Evolutionary conservation across 2,113 vertebrate genomes (phyloP), one percentile per base, ranked within the genome.

Genomic region (Serinus canaria): DNA sequence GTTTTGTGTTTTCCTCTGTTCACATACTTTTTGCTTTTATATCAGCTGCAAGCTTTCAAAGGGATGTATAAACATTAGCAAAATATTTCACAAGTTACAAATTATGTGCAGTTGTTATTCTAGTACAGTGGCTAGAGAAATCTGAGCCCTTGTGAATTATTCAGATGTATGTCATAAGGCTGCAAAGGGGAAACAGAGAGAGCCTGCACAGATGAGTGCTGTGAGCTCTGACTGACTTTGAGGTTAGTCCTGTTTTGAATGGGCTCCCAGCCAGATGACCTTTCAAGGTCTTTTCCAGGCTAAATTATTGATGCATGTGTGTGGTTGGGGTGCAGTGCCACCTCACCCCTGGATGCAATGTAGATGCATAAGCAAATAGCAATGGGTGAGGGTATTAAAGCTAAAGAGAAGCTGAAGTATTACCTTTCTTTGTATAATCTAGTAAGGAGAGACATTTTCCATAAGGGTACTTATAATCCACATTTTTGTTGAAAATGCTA

Each of bases 61-160:
- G 53, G 49, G 27, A 16, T 60, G 7, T 59, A 22, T 27, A 58
- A 74, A 70, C 39, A 83, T 74, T 59, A 70, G 52, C 86, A 44
- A 83, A 90, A 23, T 81, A 78, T 78, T 92, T 89, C 85, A 75
- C 76, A 64, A 72, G 56, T 88, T 77, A 44, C 55, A 86, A 75
- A 49, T 79, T 17, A 63, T 22, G n/a, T 84, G 33, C 56, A 75
- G 39, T 66, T 90, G 85, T 83, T 93, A 64, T 90, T 86, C 79
- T 56, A 56, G 60, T 60, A 44, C 5, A 3, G 69, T 25, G 66
- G 52, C 76, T 87, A 33, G 47, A 88, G 95, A 89, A 95, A 97
- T 63, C 68, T 35, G 89, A 95, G 83, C 68, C 46, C 49, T 78
- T 49, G 79, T 94, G 73, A 95, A 93, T 96, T 93, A 93, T 94